phyloP scores from a whole-genome alignment of 2,113 vertebrate genomes.

The Brachyistius frenatus region DNA sequence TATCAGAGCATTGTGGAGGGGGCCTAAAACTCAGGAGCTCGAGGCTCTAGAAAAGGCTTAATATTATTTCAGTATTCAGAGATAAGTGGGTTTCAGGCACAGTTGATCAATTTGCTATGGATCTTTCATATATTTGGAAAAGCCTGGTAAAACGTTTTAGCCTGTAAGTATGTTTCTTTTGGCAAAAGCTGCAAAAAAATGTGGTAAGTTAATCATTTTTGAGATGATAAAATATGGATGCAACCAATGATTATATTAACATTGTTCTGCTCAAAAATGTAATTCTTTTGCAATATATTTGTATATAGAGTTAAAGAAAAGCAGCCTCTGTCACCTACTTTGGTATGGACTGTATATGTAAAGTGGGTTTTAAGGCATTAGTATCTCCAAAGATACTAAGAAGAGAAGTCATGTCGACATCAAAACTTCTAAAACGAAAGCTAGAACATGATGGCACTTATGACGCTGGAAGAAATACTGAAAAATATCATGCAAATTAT shows the following conservation, averaged over 20 bases:
- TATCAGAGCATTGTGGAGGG: conserved; percentile 60
- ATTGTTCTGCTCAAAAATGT: conserved; percentile 11
- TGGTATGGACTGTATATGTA: conserved; percentile 75
- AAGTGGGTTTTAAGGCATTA: conserved; percentile 85
- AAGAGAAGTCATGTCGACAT: conserved; percentile 62
- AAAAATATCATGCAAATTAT: conserved; percentile 68
- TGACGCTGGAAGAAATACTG: conserved; percentile 46
- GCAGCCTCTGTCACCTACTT: conserved; percentile 79
- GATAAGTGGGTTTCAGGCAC: conserved; percentile 66
- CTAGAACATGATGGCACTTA: conserved; percentile 67
- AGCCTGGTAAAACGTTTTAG: conserved; percentile 49
- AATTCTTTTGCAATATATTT: background rate
- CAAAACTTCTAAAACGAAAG: conserved; percentile 65
- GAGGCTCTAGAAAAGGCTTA: conserved; percentile 44
- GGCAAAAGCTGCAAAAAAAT: conserved; percentile 42
- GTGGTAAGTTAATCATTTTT: conserved; percentile 4
- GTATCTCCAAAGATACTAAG: conserved; percentile 71
- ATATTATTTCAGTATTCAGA: conserved; percentile 57
- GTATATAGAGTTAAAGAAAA: conserved; percentile 39
- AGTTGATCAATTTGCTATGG: conserved; percentile 70
- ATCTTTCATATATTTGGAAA: conserved; percentile 56
- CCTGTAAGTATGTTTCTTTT: conserved; percentile 41
- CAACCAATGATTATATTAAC: no score
- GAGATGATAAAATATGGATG: background rate
- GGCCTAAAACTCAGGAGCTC: conserved; percentile 61